phyloP scores from a whole-genome alignment of 2,113 vertebrate species.

The Urocolius indicus region DNA sequence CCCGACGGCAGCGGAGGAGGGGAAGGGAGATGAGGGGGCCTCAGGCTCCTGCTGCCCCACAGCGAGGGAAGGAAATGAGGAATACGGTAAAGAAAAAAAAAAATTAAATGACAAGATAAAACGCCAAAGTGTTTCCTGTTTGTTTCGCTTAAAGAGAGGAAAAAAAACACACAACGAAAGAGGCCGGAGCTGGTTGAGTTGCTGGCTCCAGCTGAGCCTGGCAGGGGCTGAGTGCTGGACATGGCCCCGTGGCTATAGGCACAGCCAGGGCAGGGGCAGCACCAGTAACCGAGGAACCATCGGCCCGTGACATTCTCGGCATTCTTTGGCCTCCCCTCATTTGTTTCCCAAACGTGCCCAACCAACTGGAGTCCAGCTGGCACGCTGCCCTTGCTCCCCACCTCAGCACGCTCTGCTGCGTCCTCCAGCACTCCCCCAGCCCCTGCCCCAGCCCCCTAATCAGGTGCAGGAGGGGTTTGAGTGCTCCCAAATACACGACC shows the following conservation, averaged over 20 bases:
- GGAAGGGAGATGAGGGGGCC: not conserved
- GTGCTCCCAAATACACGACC: fast-evolving
- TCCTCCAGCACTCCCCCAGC: not conserved
- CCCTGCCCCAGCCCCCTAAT: fast-evolving
- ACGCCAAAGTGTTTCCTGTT: not conserved
- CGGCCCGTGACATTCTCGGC: not conserved
- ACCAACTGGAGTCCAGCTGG: not conserved
- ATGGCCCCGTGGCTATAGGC: not conserved
- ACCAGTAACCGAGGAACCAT: not conserved
- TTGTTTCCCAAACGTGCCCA: not conserved
- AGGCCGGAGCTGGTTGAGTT: fast-evolving
- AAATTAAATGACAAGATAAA: too few species aligned
- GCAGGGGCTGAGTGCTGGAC: fast-evolving
- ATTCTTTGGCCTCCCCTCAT: not conserved
- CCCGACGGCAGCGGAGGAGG: not conserved
- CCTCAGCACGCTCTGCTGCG: not conserved
- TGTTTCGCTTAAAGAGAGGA: not conserved
- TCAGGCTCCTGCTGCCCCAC: too few species aligned
- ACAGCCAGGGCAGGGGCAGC: not conserved
- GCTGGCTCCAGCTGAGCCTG: too few species aligned
- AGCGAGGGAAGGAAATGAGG: too few species aligned
- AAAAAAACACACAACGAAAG: not conserved
- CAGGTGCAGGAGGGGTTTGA: fast-evolving
- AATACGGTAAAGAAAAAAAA: too few species aligned
- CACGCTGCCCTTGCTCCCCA: not conserved